A percentile compares a stretch with the other conserved stretches of the same genome.
Conservation (phyloP, 2,797 vertebrate genomes). For the Decapterus maruadsi region DNA sequence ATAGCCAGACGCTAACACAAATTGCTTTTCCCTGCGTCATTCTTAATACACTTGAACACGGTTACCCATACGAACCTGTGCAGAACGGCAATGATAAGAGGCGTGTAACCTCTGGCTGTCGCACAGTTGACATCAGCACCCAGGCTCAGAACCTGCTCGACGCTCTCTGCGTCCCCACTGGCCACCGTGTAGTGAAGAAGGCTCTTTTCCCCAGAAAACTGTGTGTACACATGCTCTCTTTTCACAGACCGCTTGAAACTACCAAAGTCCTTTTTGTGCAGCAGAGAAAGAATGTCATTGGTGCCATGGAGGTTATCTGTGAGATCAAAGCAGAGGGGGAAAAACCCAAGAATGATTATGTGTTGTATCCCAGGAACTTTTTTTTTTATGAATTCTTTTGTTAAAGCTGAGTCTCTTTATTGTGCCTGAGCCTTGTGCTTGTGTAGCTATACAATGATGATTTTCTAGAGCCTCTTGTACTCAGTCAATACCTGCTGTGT, state of each 20-base stretch:
- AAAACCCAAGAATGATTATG: neutral
- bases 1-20: neutral
- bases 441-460: neutral
- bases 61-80: conserved; percentile 69
- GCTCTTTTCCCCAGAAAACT: conserved; percentile 77
- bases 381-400: neutral
- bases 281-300: conserved; percentile 64
- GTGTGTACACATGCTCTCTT: conserved; percentile 73
- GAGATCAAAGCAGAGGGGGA: conserved; percentile 33
- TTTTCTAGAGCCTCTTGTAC: neutral
- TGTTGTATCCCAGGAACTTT: neutral
- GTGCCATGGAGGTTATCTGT: conserved; percentile 59
- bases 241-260: conserved; percentile 76
- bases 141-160: conserved; percentile 83
- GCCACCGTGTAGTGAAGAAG: conserved; percentile 87
- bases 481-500: conserved; percentile 2
- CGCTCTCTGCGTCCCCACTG: conserved; percentile 81
- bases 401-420: neutral
- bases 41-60: neutral
- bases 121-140: conserved; percentile 83
- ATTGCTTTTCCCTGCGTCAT: neutral
- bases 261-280: conserved; percentile 80
- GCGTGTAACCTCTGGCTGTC: conserved; percentile 84
- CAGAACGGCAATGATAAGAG: conserved; percentile 86
- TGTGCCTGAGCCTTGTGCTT: neutral